These are phyloP conservation scores for Setipinna tenuifilis DNA, from an alignment of 2,797 vertebrate genomes.

Conservation along the genomic window DNA sequence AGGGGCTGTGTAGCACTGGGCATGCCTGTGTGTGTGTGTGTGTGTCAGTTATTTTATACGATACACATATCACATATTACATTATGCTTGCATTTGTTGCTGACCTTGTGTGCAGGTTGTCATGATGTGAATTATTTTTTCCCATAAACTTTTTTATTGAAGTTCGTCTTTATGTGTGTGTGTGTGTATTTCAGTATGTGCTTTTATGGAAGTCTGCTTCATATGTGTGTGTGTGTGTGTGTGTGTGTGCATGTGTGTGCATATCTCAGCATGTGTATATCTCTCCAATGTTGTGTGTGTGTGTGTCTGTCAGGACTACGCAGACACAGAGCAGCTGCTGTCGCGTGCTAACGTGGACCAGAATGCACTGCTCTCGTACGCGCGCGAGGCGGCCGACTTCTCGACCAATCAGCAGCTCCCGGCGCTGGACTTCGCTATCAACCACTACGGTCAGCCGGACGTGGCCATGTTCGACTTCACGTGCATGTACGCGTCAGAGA, in stretches of 20 bases:
- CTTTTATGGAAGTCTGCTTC: too few species aligned
- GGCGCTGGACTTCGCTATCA: slow-evolving; percentile 90
- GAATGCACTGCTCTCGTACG: slow-evolving; percentile 87
- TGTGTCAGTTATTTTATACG: not conserved
- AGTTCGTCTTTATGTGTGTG: too few species aligned
- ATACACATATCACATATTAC: not conserved
- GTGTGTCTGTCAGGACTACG: slow-evolving; percentile 79
- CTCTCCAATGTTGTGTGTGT: not conserved
- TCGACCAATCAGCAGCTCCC: slow-evolving; percentile 93
- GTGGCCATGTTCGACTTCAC: slow-evolving; percentile 99
- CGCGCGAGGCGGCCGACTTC: slow-evolving; percentile 89
- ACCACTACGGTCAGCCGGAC: slow-evolving; percentile 93
- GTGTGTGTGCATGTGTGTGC: not conserved
- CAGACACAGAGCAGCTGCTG: slow-evolving; percentile 87
- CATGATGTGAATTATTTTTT: not conserved
- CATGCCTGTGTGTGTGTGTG: not conserved
- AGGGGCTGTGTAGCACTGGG: too few species aligned
- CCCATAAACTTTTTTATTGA: too few species aligned
- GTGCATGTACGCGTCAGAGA: slow-evolving; percentile 94
- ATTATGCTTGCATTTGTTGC: not conserved
- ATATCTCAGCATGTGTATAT: not conserved
- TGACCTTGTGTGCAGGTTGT: not conserved
- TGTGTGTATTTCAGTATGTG: too few species aligned
- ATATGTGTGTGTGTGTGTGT: not conserved
- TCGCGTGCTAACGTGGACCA: slow-evolving; percentile 91